Base-by-base conservation (phyloP, 2,797 vertebrate genomes). In the Sitta carolinensis region DNA sequence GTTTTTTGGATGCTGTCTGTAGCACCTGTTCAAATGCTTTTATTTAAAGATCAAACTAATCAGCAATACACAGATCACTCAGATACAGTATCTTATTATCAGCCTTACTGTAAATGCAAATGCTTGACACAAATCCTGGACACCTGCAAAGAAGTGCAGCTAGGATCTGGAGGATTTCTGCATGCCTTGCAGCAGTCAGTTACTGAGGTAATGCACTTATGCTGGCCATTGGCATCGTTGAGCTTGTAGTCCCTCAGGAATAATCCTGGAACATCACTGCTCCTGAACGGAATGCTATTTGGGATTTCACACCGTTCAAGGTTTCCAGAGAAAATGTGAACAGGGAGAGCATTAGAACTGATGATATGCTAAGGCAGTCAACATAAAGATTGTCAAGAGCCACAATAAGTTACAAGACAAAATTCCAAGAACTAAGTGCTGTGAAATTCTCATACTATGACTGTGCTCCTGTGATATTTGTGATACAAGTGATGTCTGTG, bases 151-250 rank as follows among this genome's bases (percentile, higher is more conserved):
- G 42, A 84, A 63, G 16, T 79, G 32, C 64, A 84, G 6, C 16
- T 45, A 7, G 7, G 10, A 23, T 17, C 10, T 43, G 13, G 27
- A 78, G 11, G 18, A 63, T 64, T 79, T 54, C 42, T 32, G 23
- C 19, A 52, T 9, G 21, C 30, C 51, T 55, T 27, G 51, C 64
- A 62, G 43, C 20, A 72, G 51, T 10, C 59, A 87, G 21, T 36
- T 36, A 34, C 55, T 40, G 26, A 62, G 55, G 29, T 11, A 68
- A 83, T 2, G 18, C 0, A 0, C 23, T 84, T 38, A 12, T 2
- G 1, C 51, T 57, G 52, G 40, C 45, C 30, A 11, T 19, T 1
- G 0, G 9, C 30, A 29, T 18, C 0, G 0, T 20, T 67, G 13
- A 36, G 4, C 13, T 2, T 86, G 42, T 2, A 52, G 42, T 43